These are phyloP conservation scores for Hydrophis major DNA, from an alignment of 2,797 vertebrate genomes.

Conservation along the genomic window DNA sequence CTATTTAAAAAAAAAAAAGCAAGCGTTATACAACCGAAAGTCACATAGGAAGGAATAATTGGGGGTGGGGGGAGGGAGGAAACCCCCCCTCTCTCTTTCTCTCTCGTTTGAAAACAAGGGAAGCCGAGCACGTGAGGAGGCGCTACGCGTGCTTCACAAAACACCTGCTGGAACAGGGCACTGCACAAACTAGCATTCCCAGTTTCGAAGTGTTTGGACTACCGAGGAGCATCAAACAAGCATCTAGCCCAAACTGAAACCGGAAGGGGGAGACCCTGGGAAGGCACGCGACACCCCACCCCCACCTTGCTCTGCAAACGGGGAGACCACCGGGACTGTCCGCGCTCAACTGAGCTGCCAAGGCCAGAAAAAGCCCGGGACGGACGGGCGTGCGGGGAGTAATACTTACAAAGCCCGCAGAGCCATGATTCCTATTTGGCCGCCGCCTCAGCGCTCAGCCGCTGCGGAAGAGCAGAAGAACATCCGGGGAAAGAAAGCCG, in stretches of 20 bases:
- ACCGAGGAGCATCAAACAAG: neutral
- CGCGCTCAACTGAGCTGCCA: neutral
- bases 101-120: neutral
- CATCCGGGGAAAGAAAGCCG: neutral
- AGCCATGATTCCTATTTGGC: neutral
- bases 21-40: neutral
- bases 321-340: neutral
- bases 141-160: neutral
- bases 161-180: neutral
- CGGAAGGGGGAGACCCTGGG: neutral
- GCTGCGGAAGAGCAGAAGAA: neutral
- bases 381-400: fast-evolving
- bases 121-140: neutral
- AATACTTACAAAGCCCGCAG: neutral
- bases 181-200: neutral
- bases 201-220: neutral
- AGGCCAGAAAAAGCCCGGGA: neutral
- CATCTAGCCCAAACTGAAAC: neutral
- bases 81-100: neutral
- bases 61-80: too few relatives aligned
- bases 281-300: neutral
- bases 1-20: neutral
- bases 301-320: neutral
- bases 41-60: neutral
- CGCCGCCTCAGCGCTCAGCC: fast-evolving